Conservation (phyloP, 1,140 invertebrate species). For the Wiebesia pumilae region DNA sequence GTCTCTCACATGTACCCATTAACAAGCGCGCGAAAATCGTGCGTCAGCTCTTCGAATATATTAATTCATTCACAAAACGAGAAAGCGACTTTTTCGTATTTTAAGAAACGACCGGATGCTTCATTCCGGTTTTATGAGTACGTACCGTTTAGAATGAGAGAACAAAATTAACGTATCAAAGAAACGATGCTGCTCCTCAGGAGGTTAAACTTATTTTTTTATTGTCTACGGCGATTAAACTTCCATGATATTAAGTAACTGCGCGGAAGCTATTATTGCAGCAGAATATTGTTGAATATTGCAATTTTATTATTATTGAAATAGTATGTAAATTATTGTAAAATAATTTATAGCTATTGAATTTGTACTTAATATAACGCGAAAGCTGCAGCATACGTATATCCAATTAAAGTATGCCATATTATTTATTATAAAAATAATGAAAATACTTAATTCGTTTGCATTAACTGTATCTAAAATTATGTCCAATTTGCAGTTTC, state of each 20-base stretch:
- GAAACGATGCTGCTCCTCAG: background rate
- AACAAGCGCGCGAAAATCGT: conserved; percentile 51
- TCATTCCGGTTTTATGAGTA: conserved; percentile 6
- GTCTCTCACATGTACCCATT: conserved; percentile 36
- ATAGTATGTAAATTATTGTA: background rate
- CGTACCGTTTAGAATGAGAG: conserved; percentile 11
- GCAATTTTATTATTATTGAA: background rate
- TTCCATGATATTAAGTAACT: background rate
- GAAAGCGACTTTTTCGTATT: conserved; percentile 1
- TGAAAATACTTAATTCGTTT: no score
- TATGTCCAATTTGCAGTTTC: background rate
- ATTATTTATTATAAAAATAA: no score
- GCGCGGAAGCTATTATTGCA: background rate
- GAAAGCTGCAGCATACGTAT: background rate
- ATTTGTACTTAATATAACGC: background rate
- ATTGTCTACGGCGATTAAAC: background rate
- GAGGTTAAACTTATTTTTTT: background rate
- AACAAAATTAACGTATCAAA: background rate
- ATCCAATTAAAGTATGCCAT: no score
- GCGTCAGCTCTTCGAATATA: conserved; percentile 23
- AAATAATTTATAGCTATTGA: background rate
- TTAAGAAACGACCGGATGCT: conserved; percentile 21
- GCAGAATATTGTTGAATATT: background rate
- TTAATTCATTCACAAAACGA: conserved; percentile 35
- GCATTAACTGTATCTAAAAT: background rate